Evolutionary conservation across 64 coral and sea anemone species (phyloP), one percentile per base, ranked within the genome.

Genomic region (Dendronephthya gigantea): DNA sequence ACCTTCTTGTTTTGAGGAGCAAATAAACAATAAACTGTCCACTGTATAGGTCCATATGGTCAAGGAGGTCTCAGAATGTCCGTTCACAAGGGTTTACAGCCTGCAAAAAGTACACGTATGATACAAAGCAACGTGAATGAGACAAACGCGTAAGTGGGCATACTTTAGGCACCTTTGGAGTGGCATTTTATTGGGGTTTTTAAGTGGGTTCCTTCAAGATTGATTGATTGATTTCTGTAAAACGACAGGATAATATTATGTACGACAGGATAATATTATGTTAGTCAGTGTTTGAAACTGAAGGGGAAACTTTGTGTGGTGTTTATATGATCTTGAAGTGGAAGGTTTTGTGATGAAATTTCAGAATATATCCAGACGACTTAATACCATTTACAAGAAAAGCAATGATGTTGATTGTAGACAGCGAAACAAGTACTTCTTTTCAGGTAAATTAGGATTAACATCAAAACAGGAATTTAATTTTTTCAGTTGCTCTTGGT

Each of bases 341-440:
- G n/a, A 31, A 19, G 35, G 50, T 37, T 22, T 22, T 69, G 40
- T 68, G 16, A 17, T 82, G 8, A 58, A 35, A 45, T 45, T 45
- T 45, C 35, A 96, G 95, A 83, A 56, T 98, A 50, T 98, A 98
- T 65, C 95, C 95, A 31, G 95, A 93, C 15, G 95, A 98, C 36
- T 51, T 98, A 9, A 85, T 98, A 31, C 95, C 95, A 29, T 98
- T 98, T 33, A 98, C 92, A 68, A 87, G 95, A 8, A 98, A 98
- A 39, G 92, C 95, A 13, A 69, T 98, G 41, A 65, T 98, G 70
- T 17, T 98, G n/a, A 87, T 98, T 30, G 41, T 98, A 6, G 95
- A 98, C 49, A 90, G 95, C n/a, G 82, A 90, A 23, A 90, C 90
- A 31, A 98, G 95, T 50, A 83, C 93, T 38, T 92, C 92, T 47